Percentiles rank a stretch among this genome's conserved stretches.
These are phyloP conservation scores for Polyommatus iphigenia DNA, from an alignment of 2,888 invertebrate genomes.

Conservation along the genomic window DNA sequence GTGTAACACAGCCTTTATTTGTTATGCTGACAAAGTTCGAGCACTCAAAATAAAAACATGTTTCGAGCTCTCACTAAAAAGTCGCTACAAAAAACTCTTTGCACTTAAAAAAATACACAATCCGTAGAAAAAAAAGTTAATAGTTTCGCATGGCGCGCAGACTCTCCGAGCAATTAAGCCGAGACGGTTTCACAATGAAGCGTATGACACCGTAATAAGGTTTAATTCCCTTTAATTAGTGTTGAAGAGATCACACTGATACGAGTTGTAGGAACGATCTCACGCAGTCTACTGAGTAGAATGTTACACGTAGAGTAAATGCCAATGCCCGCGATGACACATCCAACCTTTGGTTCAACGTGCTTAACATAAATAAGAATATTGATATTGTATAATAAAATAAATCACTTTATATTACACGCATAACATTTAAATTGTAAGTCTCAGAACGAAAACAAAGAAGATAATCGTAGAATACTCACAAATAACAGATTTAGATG, in stretches of 20 bases:
- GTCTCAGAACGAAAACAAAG: neutral
- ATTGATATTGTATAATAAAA: slow-evolving; percentile 26
- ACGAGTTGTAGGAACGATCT: slow-evolving; percentile 58
- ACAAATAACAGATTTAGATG: neutral
- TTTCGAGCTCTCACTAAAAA: slow-evolving; percentile 21
- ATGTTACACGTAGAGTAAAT: slow-evolving; percentile 29
- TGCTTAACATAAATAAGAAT: slow-evolving; percentile 32
- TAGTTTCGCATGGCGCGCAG: slow-evolving; percentile 68
- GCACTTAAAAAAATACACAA: slow-evolving; percentile 36
- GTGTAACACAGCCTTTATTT: slow-evolving; percentile 27
- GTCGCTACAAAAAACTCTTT: neutral
- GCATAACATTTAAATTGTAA: neutral
- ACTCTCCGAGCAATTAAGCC: slow-evolving; percentile 60
- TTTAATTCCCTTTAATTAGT: slow-evolving; percentile 43
- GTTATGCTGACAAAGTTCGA: slow-evolving; percentile 25
- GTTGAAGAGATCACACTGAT: slow-evolving; percentile 40
- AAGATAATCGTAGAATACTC: neutral
- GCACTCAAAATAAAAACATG: slow-evolving; percentile 5
- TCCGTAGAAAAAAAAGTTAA: slow-evolving; percentile 59
- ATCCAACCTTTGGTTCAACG: slow-evolving; percentile 31
- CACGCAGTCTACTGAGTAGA: slow-evolving; percentile 52
- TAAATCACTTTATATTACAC: neutral
- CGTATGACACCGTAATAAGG: slow-evolving; percentile 41
- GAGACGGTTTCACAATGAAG: slow-evolving; percentile 58
- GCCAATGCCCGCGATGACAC: slow-evolving; percentile 28